Base-by-base conservation (phyloP, 2,888 invertebrate genomes). In the Brachylomia viminalis region DNA sequence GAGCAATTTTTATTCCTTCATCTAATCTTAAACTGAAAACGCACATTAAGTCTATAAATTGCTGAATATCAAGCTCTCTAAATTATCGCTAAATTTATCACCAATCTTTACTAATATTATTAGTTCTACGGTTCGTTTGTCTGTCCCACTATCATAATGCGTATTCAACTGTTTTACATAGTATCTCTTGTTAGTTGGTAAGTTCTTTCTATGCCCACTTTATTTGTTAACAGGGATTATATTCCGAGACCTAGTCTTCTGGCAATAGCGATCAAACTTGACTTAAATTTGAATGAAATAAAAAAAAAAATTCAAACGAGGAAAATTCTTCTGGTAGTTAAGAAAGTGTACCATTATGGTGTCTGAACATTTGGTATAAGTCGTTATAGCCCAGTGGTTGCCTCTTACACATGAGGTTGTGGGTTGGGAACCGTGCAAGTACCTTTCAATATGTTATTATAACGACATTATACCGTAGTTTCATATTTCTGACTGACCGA, bases 21-120 rank as follows among this genome's bases (percentile, higher is more conserved):
- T 85, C 72, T 85, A 71, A 85, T 85, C 77, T 75, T 17, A 1
- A 65, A 75, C 80, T 75, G 77, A 72, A 76, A 74, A 72, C 66
- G 73, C 30, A 13, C 77, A 83, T 73, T 85, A 76, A 72, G 20
- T 66, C 62, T 58, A 69, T 75, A 75, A 30, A 33, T 33, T 33
- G 52, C 38, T 65, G 27, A 83, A 75, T 74, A 80, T 67, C 75
- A 75, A 61, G 52, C 47, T 62, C 47, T 62, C 11, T 83, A 67
- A 65, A 85, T 30, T 52, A 62, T 27, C 10, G 59, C 77, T 49
- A 67, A 77, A 72, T 72, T 66, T 64, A 54, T 11, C 65, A 85
- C 83, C 71, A 80, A 83, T 80, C 77, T 2, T 49, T 30, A 42
- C 23, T 42, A 38, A 66, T 58, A 69, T 20, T 56, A 10, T 20